Evolutionary conservation across 2,797 vertebrate species (phyloP), one percentile per base, ranked within the genome.

Genomic region (Lateolabrax maculatus): DNA sequence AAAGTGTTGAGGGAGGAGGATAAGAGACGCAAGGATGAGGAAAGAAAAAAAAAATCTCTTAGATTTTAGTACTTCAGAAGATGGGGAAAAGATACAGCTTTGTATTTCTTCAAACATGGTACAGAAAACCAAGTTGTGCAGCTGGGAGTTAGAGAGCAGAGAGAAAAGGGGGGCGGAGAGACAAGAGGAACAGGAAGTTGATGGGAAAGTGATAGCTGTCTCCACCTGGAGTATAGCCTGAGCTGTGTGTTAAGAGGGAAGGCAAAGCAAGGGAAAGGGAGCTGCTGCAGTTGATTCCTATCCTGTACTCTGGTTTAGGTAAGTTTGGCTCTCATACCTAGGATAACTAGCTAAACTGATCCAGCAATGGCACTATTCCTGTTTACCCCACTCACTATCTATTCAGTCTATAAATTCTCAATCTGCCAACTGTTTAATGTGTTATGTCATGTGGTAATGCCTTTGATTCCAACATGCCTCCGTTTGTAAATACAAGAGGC

Each of bases 391-490:
- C 95, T 96, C 95, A 95, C 88, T 90, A 93, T 94, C 95, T 95
- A 91, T 94, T 91, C 94, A 91, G 95, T 95, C 96, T 95, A 96
- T 97, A 98, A 98, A 98, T 98, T 93, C 96, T 97, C 96, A 95
- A 95, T 96, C 96, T 95, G 96, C 96, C 96, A 97, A 96, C 97
- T 96, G 97, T 97, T 98, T 98, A 98, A 98, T 98, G 97, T 95
- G 97, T 98, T 97, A 96, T 98, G 98, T 98, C 97, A 98, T 98
- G 96, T 97, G 98, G 97, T 97, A 97, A 98, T 97, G 95, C 96
- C 97, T 99, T 98, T 99, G 98, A 99, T 99, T 98, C 96, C 95
- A 91, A 97, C 98, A 97, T 97, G 97, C 96, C 97, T 98, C 95
- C 86, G 96, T 99, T 98, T 98, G 98, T 99, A 98, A 98, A 98